Evolutionary conservation across 2,113 vertebrate genomes (phyloP), one percentile per base, ranked within the genome.

Genomic region (Rhadina sibilatrix): DNA sequence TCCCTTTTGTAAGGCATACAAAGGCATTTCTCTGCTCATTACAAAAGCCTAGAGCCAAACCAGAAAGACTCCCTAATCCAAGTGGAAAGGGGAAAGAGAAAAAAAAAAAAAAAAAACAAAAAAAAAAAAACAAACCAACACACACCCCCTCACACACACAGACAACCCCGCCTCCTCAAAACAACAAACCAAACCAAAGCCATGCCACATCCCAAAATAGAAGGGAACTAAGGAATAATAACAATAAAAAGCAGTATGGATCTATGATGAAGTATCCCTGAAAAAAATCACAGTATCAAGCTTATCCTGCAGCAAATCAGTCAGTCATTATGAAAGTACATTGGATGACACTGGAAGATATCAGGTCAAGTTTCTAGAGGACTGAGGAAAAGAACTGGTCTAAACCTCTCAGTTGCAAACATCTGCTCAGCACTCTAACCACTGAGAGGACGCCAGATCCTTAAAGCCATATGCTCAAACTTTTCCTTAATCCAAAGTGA

Each of bases 401-500:
- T 49, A 68, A 88, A 93, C 52, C 75, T 86, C 71, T 68, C 71
- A 83, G 84, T 37, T 80, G 54, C 80, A 70, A 86, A 83, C 49
- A 90, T 37, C 59, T 92, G 70, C 65, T 75, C 30, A 69, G 69
- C 69, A 63, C 44, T 37, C n/a, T 35, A 88, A 90, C 59, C 60
- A 72, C 46, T 21, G 17, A 85, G n/a, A 95, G 19, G 59, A 90
- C 71, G 71, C 47, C 78, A 93, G 75, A 94, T 72, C 87, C 50
- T 79, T 83, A 76, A 65, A 57, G 89, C 87, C 93, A 90, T 89
- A 95, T 71, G 95, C 54, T 96, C 82, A 83, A 70, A 70, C 35
- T 74, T 80, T 78, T 77, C 49, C 52, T 47, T 92, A 92, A 88
- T 94, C 92, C 76, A 92, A 96, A 77, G 27, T 96, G 92, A 94